phyloP scores from a whole-genome alignment of 1,140 invertebrate genomes.

The Polypedilum pembai region DNA sequence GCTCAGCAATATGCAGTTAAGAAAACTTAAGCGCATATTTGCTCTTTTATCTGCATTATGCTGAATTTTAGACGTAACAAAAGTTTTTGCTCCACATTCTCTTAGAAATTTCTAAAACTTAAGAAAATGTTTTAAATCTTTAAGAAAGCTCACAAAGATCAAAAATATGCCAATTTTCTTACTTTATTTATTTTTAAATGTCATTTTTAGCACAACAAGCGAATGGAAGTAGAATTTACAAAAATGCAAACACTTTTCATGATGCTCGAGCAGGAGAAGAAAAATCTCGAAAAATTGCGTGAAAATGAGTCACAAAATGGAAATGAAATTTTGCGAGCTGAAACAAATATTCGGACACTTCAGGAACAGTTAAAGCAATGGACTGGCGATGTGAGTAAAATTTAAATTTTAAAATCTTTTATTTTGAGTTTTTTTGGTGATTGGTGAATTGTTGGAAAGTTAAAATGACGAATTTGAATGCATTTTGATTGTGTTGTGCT shows the following conservation, averaged over 20 bases:
- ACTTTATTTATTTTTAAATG: too few species aligned
- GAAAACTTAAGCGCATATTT: too few species aligned
- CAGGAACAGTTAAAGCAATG: slow-evolving; percentile 41
- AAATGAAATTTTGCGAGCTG: slow-evolving; percentile 38
- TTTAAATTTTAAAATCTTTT: not conserved
- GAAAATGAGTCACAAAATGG: slow-evolving; percentile 39
- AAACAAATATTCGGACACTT: slow-evolving; percentile 41
- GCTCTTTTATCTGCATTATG: too few species aligned
- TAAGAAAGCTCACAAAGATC: too few species aligned
- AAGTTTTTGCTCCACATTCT: not conserved
- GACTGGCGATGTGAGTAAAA: slow-evolving; percentile 40
- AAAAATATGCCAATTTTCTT: too few species aligned
- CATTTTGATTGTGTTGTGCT: too few species aligned
- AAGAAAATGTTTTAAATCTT: too few species aligned
- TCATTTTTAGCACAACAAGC: slow-evolving; percentile 63
- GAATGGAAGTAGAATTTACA: slow-evolving; percentile 63
- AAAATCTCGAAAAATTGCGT: slow-evolving; percentile 63
- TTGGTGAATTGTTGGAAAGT: too few species aligned
- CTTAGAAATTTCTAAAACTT: too few species aligned
- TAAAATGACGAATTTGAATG: too few species aligned
- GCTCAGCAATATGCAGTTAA: too few species aligned
- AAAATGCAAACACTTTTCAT: slow-evolving; percentile 67
- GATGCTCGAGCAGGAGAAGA: slow-evolving; percentile 73
- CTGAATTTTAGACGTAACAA: too few species aligned
- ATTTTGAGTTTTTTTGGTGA: not conserved